Base-by-base conservation (phyloP, 37 sponge, comb jelly and placozoan genomes). In the Chondrosia reniformis region DNA sequence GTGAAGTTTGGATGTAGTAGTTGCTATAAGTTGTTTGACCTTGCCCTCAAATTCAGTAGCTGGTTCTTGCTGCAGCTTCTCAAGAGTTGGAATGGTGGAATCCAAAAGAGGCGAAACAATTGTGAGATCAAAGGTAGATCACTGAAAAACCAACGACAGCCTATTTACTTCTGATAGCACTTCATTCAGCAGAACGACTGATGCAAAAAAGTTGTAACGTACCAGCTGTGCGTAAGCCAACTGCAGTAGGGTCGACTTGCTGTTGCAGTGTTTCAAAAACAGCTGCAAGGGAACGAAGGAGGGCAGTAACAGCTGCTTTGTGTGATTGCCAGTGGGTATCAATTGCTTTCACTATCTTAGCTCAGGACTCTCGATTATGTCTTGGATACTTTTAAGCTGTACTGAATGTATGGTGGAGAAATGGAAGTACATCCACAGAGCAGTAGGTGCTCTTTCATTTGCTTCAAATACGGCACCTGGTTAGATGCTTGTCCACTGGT, bases 401-500 rank as follows among this genome's bases (percentile, higher is more conserved):
- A 30, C 61, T 19, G 61, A 59, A 59, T 30, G 61, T 13, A 13
- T 30, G 28, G 61, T 6, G 22, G 61, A 59, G 61, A 59, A 59
- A 13, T 59, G 61, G n/a, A 59, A 13, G 22, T 59, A 59, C 61
- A 30, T 59, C 61, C 61, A 59, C 61, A 59, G 22, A 59, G 61
- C 52, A 49, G 52, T 49, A 59, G n/a, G 22, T 59, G 22, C 9
- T 59, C 61, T 59, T 59, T 59, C 61, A 66, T 36, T 66, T 66
- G 36, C 17, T 31, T 10, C 31, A 79, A 28, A n/a, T 79, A 79
- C 21, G 66, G 79, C 7, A 79, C 59, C 2, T 36, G 2, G 22
- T 79, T 24, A 22, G 79, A 63, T 33, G 79, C 66, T 59, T 79
- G 79, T 44, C 66, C 36, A 40, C 15, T 40, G 22, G 66, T 66